Base-by-base conservation (phyloP, 1,140 invertebrate species). In the Octopus bimaculoides region DNA sequence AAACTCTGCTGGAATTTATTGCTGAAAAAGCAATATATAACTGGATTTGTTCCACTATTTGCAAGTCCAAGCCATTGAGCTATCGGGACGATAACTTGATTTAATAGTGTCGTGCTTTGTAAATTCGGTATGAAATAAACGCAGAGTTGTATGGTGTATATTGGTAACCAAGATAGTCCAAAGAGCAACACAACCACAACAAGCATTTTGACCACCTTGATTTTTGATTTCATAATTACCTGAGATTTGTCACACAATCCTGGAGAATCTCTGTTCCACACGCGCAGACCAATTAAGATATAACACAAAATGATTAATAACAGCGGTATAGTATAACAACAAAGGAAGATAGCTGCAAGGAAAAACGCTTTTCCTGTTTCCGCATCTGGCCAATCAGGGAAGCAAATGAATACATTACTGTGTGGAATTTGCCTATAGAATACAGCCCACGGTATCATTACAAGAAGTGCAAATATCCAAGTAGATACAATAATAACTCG, bases 41-140 rank as follows among this genome's bases (percentile, higher is more conserved):
- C 94, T 0, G 98, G 98, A 91, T 99, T 99, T 82, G 99, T 96
- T 91, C 96, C 98, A 55, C 96, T 97, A 89, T 99, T 99, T n/a
- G 96, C 96, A 0, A 96, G 93, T 0, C 97, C 97, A 8, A 99
- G 91, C 97, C 97, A 99, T 89, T 99, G 97, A 0, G 97, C 96
- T 52, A 98, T 93, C 0, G 97, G 97, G 0, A 91, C 94, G 0
- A 94, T 93, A 4, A 96, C 93, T 14, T 94, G 93, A 4, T 96
- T 73, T n/a, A 80, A 56, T 5, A 75, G 77, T 4, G 94, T 85
- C 95, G 95, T 92, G 55, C 84, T 77, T 5, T 69, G 52, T 14
- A 80, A 75, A 71, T 54, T 81, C 56, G 75, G 80, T n/a, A 78
- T 75, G 55, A 83, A 88, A 56, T 83, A 85, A 7, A 85, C 56